Evolutionary conservation across 2,113 vertebrate genomes (phyloP), one percentile per base, ranked within the genome.

Genomic region (Cynocephalus volans): DNA sequence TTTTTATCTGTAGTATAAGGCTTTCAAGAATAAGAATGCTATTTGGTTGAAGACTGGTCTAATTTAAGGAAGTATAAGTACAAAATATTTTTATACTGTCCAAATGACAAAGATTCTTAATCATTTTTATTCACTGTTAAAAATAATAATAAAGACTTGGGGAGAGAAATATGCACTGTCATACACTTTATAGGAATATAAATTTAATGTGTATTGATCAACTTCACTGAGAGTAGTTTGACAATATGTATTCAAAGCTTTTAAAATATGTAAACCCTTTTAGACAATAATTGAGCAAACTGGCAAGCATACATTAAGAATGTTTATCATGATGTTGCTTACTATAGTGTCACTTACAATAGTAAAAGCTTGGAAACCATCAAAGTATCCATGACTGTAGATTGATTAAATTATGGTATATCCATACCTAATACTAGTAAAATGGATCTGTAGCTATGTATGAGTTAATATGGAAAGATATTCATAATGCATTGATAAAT

Each of bases 11-110:
- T 85, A 67, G 10, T 13, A 5, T n/a, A 93, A 93, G 60, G 90
- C 10, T 95, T 96, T 76, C 52, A 95, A 88, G n/a, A 93, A 93
- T 93, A 92, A 84, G 50, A 91, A 77, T 94, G 45, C 48, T 85
- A 48, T 67, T 56, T 88, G 21, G 11, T 5, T 72, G 17, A 83
- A 94, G 41, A 58, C 54, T 93, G n/a, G 24, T 85, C 48, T 97
- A 60, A 93, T 26, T 93, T 88, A 72, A 94, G 52, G 33, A 88
- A 76, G 88, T 56, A 75, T 84, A 50, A 90, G 11, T 85, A 18
- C 28, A 96, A 90, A 88, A 13, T 82, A 75, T 91, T 18, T 94
- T 92, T 83, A 85, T 94, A 60, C 48, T 87, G 70, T 93, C 52
- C 70, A 26, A 89, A 88, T 90, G 72, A 60, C 58, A 67, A 87